Evolutionary conservation across 2,888 invertebrate genomes (phyloP), one percentile per base, ranked within the genome.

Genomic region (Nephrocerus scutellatus): DNA sequence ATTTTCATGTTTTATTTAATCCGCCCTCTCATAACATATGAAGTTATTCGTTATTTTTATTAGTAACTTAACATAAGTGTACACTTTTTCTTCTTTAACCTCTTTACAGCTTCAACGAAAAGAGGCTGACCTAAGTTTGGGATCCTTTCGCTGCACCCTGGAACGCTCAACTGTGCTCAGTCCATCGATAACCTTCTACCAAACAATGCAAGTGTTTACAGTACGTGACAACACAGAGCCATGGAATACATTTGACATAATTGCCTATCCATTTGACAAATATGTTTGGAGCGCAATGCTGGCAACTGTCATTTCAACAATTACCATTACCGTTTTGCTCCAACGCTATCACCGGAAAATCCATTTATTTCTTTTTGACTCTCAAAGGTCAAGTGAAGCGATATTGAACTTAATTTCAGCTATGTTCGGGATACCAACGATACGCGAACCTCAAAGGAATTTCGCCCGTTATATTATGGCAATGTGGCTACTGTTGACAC

Each of bases 191-290:
- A 48, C 35, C 15, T 49, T 46, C 22, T 49, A 55, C 30, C 53
- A 53, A 31, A 48, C 50, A 3, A 37, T 30, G 20, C 51, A 52
- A 25, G 47, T 54, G 1, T 50, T 46, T 30, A 44, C 48, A 1
- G 46, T 54, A 2, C 31, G 48, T 18, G 34, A 46, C 1, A 21
- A 29, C 9, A 37, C 26, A 0, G 43, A 46, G 24, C 39, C 45
- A 5, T 55, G 50, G 50, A 36, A 47, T 8, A 44, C 54, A 5
- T 49, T 48, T 12, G 48, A 52, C 28, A 52, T 51, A 14, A 37
- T 54, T 10, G 34, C 44, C 2, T 54, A 48, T 43, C 54, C 54
- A 3, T 54, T 54, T 33, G 40, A 51, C 30, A 16, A 31, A 2
- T 44, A 46, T 15, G 50, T 53, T 16, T 55, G 55, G 55, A 30